Evolutionary conservation across 1,140 invertebrate genomes (phyloP).

Genomic region (Drosophila seguyi): DNA sequence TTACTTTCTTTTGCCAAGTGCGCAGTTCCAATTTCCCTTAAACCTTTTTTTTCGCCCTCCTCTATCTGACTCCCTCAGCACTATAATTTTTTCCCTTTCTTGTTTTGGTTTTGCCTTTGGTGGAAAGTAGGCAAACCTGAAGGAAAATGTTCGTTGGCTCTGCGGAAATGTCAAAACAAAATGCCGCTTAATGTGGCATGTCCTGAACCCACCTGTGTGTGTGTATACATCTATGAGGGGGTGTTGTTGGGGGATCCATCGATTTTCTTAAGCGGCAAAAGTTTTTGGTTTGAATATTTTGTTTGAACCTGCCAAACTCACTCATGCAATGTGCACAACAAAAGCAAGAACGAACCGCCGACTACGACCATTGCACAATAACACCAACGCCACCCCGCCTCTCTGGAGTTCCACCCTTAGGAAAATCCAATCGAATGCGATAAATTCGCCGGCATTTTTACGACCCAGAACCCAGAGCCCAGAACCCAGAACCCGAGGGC

Average conservation of each 20-base stretch:
- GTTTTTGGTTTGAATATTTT: conserved; percentile 55
- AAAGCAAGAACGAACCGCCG: conserved; percentile 29
- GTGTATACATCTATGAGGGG: conserved; percentile 1
- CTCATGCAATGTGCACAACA: conserved; percentile 67
- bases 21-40: conserved; percentile 50
- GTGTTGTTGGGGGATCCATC: conserved; percentile 50
- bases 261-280: conserved; percentile 76
- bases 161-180: conserved; percentile 74
- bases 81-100: conserved; percentile 19
- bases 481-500: conserved; percentile 19
- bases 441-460: conserved; percentile 79
- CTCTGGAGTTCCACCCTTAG: conserved; percentile 28
- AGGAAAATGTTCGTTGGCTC: conserved; percentile 35
- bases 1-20: conserved; percentile 46
- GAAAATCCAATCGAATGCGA: conserved; percentile 75
- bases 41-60: conserved; percentile 12
- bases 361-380: conserved; percentile 65
- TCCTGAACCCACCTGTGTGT: conserved; percentile 57
- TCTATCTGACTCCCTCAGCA: background rate
- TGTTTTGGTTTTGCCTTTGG: conserved; percentile 30
- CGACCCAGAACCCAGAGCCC: conserved; percentile 45
- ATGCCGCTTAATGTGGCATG: conserved; percentile 78
- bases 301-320: conserved; percentile 56
- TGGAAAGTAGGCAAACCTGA: conserved; percentile 58
- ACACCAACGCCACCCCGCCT: conserved; percentile 10